A percentile compares a stretch with the other conserved stretches of the same genome.
These are phyloP conservation scores for Phataginus tricuspis DNA, from an alignment of 2,797 vertebrate genomes.

Conservation along the genomic window DNA sequence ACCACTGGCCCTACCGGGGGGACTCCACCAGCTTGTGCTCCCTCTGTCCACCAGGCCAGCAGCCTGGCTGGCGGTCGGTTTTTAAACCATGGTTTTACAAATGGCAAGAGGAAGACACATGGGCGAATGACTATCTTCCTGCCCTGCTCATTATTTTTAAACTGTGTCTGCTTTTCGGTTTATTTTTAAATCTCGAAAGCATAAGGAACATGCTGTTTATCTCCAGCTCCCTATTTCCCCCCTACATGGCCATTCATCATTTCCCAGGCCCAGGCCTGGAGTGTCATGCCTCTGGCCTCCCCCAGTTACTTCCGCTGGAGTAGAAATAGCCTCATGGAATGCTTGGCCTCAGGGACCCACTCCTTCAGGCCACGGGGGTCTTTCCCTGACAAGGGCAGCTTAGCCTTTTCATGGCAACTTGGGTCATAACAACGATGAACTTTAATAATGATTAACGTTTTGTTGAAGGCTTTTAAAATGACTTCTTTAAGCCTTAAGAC, in stretches of 20 bases:
- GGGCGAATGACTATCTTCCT: neutral
- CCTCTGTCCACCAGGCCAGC: too few species aligned
- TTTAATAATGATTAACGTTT: neutral
- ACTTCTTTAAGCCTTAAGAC: neutral
- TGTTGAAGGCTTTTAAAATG: neutral
- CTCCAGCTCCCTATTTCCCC: neutral
- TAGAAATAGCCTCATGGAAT: accelerated
- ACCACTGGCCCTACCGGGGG: neutral
- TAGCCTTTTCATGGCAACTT: neutral
- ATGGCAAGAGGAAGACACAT: neutral
- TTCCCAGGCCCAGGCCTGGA: neutral
- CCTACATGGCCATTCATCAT: accelerated
- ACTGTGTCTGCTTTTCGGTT: neutral
- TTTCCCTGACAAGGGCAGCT: neutral
- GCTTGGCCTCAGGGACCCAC: accelerated
- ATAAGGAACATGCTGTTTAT: neutral
- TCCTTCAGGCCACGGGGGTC: neutral
- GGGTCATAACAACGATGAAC: neutral
- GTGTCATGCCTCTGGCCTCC: neutral
- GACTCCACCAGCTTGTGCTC: accelerated
- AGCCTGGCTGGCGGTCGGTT: accelerated
- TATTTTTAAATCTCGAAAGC: conserved; percentile 9
- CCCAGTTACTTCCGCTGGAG: accelerated
- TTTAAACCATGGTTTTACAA: neutral
- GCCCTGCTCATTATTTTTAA: neutral